These are phyloP conservation scores for Calidris pygmaea DNA, from an alignment of 2,113 vertebrate genomes.

Conservation along the genomic window DNA sequence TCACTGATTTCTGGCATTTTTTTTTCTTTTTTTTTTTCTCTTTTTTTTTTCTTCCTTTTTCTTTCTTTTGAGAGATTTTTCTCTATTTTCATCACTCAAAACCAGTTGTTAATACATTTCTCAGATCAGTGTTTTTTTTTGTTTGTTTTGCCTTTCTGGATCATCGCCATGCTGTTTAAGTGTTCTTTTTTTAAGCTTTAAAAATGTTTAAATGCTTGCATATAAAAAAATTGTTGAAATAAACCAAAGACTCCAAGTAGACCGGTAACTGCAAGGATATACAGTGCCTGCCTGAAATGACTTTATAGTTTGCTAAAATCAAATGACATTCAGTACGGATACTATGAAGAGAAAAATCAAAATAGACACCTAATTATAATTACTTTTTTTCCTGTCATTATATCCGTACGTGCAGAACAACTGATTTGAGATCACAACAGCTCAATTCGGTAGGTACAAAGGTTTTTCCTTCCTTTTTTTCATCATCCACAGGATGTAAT, in stretches of 20 bases:
- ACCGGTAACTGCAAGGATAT: constrained; percentile 42
- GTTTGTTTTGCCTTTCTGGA: background rate
- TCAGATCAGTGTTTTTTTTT: background rate
- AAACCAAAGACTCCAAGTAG: constrained; percentile 52
- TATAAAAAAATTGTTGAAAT: constrained; percentile 34
- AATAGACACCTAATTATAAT: constrained; percentile 82
- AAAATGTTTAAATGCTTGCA: constrained; percentile 41
- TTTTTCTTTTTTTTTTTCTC: background rate
- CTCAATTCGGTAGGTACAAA: constrained; percentile 69
- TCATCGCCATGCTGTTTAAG: background rate
- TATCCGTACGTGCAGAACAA: constrained; percentile 75
- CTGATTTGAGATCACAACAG: constrained; percentile 74
- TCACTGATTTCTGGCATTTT: background rate
- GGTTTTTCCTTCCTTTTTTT: constrained; percentile 69
- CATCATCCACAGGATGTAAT: constrained; percentile 46
- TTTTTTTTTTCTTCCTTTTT: background rate
- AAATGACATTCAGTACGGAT: constrained; percentile 80
- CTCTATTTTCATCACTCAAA: background rate
- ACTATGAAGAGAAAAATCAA: constrained; percentile 78
- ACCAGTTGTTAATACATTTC: background rate
- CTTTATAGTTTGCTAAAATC: constrained; percentile 77
- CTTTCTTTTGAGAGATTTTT: background rate
- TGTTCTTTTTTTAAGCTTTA: background rate
- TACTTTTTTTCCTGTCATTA: constrained; percentile 74
- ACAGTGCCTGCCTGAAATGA: constrained; percentile 59